Conservation (phyloP, 2,888 invertebrate species). For the Drosophila paramelanica region DNA sequence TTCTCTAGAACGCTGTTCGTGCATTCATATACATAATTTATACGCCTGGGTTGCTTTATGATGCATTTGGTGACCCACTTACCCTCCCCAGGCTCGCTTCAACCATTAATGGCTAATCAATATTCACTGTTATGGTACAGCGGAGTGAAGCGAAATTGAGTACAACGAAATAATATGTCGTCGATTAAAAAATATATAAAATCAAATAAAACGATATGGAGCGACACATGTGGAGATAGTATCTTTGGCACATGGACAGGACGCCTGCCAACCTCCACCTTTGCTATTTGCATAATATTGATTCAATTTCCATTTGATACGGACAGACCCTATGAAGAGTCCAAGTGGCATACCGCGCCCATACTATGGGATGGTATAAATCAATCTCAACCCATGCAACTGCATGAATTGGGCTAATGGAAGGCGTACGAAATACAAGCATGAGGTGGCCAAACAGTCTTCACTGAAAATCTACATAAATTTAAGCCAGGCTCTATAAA, state of each 20-base stretch:
- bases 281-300: conserved; percentile 71
- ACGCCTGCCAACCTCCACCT: conserved; percentile 15
- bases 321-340: conserved; percentile 14
- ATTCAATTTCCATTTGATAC: conserved; percentile 50
- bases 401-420: conserved; percentile 55
- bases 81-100: conserved; percentile 16
- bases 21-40: conserved; percentile 57
- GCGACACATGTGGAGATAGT: conserved; percentile 11
- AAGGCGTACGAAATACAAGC: conserved; percentile 35
- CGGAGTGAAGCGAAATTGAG: conserved; percentile 24
- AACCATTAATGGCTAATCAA: conserved; percentile 58
- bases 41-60: conserved; percentile 25
- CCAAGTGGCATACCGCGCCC: conserved; percentile 5
- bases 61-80: conserved; percentile 14
- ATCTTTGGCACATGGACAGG: conserved; percentile 5
- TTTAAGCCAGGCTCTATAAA: conserved; percentile 3
- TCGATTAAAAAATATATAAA: conserved; percentile 41
- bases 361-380: conserved; percentile 47
- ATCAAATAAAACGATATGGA: conserved; percentile 11
- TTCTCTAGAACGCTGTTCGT: conserved; percentile 20
- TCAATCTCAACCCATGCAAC: conserved; percentile 53
- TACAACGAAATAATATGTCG: conserved; percentile 57
- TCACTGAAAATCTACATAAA: background rate
- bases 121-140: conserved; percentile 56
- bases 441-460: conserved; percentile 6